Evolutionary conservation across 2,888 invertebrate species (phyloP), one percentile per base, ranked within the genome.

Genomic region (Stenolophus ochropezus): DNA sequence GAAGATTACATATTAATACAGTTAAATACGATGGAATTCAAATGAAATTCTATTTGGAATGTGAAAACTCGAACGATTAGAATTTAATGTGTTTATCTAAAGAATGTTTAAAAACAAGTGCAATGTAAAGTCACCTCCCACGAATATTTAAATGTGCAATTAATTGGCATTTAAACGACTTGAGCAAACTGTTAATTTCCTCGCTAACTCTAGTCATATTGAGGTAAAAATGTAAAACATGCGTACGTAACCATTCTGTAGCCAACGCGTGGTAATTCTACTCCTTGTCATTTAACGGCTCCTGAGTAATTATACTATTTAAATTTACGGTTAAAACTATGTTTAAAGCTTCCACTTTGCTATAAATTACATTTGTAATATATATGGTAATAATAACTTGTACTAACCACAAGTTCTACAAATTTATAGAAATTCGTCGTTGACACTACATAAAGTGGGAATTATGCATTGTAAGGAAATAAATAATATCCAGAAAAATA

Each of bases 261-360:
- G 6, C 33, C 11, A 69, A 69, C 47, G 73, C 27, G 65, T 74
- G 27, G 27, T 74, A 51, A 53, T 74, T 23, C 51, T 76, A 76
- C 6, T 56, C 76, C 33, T 53, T 51, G 74, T 58, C 76, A 25
- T 76, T 56, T 76, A 76, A 76, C 76, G 76, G 76, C 76, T 76
- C 25, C 76, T 76, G 56, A 56, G 56, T 76, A 76, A 76, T 76
- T 76, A 76, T 76, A 58, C 56, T 18, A 58, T 58, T 76, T 76
- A 76, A 76, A 76, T 76, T 53, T 76, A 76, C 76, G 76, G 76
- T 76, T 56, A 76, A 76, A 76, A 73, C 65, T 73, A 73, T 73
- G 73, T 73, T 73, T 49, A 73, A 47, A 73, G 49, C 49, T 73
- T 47, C 73, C 47, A 73, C 47, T 73, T 73, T 47, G 73, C 73